Evolutionary conservation across 1,140 invertebrate genomes (phyloP), one percentile per base, ranked within the genome.

Genomic region (Lepidurus apus): DNA sequence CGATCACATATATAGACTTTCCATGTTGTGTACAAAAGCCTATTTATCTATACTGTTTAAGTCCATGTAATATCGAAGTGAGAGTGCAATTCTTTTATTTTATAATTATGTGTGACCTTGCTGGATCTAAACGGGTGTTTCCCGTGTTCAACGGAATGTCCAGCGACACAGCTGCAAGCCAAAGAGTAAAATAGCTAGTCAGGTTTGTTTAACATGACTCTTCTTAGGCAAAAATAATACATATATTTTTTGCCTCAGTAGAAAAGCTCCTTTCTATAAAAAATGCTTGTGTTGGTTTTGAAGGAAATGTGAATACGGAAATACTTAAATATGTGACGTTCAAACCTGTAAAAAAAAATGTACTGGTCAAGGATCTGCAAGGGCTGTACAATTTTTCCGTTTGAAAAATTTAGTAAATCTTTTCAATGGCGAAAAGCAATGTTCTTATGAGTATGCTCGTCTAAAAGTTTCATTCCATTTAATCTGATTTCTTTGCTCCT

Each of bases 151-250:
- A 65, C 17, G 13, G 21, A 21, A 65, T n/a, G 17, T 21, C 53
- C 17, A 17, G 13, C 53, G 53, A 65, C 53, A 65, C 53, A 65
- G 53, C 53, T 65, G 53, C 13, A 65, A 65, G 21, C 53, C 53
- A 65, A 65, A 65, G 53, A 65, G 53, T 65, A 65, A 65, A 65
- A 65, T 65, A 65, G 53, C 53, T 65, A 65, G 53, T 65, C 53
- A 65, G 17, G 17, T 17, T 65, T 65, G 17, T 65, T 9, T 65
- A n/a, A n/a, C 53, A 13, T 65, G 13, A 13, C 53, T 13, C 53
- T 65, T 21, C 13, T 17, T 65, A 65, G 13, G 53, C 53, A 65
- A 65, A 65, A 65, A 65, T 11, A 17, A 47, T 11, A 17, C 21
- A 13, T 65, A 13, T 65, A 65, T 65, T 65, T 65, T 65, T 65